phyloP scores from a whole-genome alignment of 2,888 invertebrate species.

The Coremacera marginata region DNA sequence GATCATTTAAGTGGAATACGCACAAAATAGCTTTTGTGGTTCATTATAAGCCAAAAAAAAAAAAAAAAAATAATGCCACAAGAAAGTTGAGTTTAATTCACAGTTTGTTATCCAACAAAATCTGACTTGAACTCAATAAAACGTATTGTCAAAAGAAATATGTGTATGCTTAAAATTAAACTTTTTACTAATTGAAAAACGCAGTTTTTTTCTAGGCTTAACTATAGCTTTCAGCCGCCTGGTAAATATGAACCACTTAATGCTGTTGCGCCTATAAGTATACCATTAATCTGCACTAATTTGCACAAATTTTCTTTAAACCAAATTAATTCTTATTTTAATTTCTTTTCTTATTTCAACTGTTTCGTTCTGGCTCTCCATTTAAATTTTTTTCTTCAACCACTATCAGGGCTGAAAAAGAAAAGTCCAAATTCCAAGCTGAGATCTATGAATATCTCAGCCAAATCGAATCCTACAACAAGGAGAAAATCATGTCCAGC shows the following conservation, averaged over 20 bases:
- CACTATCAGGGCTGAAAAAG: slow-evolving; percentile 90
- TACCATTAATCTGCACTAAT: background rate
- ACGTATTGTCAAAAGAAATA: background rate
- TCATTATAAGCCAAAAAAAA: background rate
- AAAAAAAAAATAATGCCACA: background rate
- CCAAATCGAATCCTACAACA: slow-evolving; percentile 93
- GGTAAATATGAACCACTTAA: background rate
- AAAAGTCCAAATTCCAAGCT: slow-evolving; percentile 97
- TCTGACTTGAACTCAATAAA: background rate
- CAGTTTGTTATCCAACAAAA: background rate
- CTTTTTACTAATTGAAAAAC: slow-evolving; percentile 8
- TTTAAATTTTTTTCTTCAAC: slow-evolving; percentile 23
- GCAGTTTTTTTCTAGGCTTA: slow-evolving; percentile 29
- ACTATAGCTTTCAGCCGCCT: background rate
- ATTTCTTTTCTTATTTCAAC: slow-evolving; percentile 41
- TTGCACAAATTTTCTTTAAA: background rate
- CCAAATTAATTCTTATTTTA: slow-evolving; percentile 18
- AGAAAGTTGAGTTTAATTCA: background rate
- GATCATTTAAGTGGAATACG: slow-evolving; percentile 21
- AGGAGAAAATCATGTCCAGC: slow-evolving; percentile 86
- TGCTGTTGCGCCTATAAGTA: slow-evolving; percentile 36
- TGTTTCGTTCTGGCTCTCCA: slow-evolving; percentile 20
- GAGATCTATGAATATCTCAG: slow-evolving; percentile 98
- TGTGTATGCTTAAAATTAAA: background rate
- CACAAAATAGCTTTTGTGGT: slow-evolving; percentile 35